phyloP scores from a whole-genome alignment of 2,797 vertebrate genomes.

The Adelosebastes latens region DNA sequence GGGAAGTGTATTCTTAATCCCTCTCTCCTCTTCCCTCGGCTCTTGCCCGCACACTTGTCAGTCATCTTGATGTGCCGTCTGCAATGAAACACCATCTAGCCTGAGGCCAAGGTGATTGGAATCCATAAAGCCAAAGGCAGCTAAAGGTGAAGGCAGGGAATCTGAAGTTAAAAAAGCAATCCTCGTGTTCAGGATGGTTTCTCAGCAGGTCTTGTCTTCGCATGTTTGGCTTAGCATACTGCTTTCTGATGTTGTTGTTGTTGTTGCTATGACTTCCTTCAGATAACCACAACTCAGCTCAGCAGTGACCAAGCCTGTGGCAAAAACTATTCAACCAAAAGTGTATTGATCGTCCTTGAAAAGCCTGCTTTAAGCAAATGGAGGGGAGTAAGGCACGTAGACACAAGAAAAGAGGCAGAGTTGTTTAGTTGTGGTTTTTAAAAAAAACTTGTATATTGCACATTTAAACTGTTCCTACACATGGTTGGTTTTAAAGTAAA shows the following conservation, averaged over 20 bases:
- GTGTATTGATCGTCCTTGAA: not conserved
- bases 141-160: slow-evolving; percentile 4
- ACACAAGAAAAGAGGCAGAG: not conserved
- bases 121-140: not conserved
- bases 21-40: not conserved
- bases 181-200: not conserved
- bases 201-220: not conserved
- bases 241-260: not conserved
- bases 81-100: not conserved
- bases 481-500: not conserved
- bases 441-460: not conserved
- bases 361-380: not conserved
- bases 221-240: not conserved
- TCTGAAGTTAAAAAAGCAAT: not conserved
- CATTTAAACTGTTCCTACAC: not conserved
- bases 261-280: not conserved
- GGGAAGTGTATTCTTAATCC: not conserved
- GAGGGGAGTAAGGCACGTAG: not conserved
- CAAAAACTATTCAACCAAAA: not conserved
- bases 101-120: slow-evolving; percentile 2
- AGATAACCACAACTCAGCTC: not conserved
- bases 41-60: not conserved
- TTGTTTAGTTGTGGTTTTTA: not conserved
- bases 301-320: not conserved
- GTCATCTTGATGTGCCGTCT: slow-evolving; percentile 17